Conservation (phyloP, 2,888 invertebrate genomes). For the Gisinianus flammeolus region DNA sequence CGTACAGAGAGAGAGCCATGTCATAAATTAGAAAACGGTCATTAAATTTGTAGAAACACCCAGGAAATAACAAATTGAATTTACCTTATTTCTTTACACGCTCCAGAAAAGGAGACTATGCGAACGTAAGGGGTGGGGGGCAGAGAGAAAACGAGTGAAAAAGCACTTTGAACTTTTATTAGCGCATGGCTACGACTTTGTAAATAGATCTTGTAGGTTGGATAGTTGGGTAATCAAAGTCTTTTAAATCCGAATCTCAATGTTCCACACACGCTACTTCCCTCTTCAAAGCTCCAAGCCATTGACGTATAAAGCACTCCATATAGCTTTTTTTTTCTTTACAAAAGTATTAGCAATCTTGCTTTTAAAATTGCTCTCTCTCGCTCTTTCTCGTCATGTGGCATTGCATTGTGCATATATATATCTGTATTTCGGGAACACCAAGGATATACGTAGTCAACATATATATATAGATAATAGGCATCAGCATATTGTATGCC, state of each 20-base stretch:
- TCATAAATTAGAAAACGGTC: too few species aligned
- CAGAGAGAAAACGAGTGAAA: neutral
- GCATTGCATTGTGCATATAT: too few species aligned
- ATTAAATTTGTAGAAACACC: too few species aligned
- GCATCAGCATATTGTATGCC: too few species aligned
- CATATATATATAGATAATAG: too few species aligned
- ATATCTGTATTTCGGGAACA: too few species aligned
- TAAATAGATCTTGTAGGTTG: neutral
- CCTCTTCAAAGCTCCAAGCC: neutral
- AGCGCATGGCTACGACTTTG: neutral
- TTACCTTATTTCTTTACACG: constrained; percentile 4
- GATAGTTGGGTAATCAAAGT: constrained; percentile 23
- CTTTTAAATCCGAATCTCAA: constrained; percentile 22
- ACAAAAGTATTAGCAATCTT: neutral
- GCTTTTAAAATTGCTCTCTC: neutral
- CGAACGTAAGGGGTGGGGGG: neutral
- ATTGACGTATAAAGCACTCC: neutral
- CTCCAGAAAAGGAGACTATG: neutral
- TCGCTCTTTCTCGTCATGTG: neutral
- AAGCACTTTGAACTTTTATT: constrained; percentile 2
- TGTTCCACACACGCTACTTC: constrained; percentile 6
- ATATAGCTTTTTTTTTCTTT: neutral
- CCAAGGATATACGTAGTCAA: too few species aligned
- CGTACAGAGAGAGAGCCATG: too few species aligned
- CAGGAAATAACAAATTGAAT: constrained; percentile 6